Base-by-base conservation (phyloP, 1,140 invertebrate species). In the Nixonia krombeini region DNA sequence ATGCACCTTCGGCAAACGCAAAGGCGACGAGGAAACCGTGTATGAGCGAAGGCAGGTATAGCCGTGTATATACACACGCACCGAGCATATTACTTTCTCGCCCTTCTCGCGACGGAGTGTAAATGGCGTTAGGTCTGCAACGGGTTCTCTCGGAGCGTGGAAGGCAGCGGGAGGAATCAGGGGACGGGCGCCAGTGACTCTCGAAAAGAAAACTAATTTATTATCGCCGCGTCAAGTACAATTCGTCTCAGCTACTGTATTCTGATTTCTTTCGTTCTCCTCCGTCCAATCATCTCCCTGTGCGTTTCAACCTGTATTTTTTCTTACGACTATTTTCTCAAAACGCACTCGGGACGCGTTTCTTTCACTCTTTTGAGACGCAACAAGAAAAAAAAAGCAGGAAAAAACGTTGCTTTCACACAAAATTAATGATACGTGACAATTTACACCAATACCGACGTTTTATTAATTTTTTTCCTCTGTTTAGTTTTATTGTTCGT, bases 161-260 rank as follows among this genome's bases (percentile, higher is more conserved):
- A 47, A 23, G 57, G 52, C 47, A 63, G 65, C 53, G 55, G 63
- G 55, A 63, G 58, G 50, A 63, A 37, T 51, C 59, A 35, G 59
- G 55, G 59, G 66, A 63, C 59, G 66, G 59, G 66, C 66, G 55
- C 66, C 66, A 70, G 65, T 68, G 57, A 62, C 65, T 68, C 57
- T 68, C 57, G 57, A 62, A 68, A 70, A 70, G 66, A 64, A 64
- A 70, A 64, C 66, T 69, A 69, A 83, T 80, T 83, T 83, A 84
- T 84, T 84, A 84, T 81, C 81, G 82, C 81, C 79, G 80, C 82
- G 83, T 84, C 80, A 84, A 83, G 82, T 82, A 82, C 83, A 84
- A 83, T 84, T 84, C 81, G 78, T 64, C 76, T 75, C 74, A 73
- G 82, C 82, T 85, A 85, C 82, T 70, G 81, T 85, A 83, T 82